Conservation (phyloP, 1,140 invertebrate species). For the Pseudoatta argentina region DNA sequence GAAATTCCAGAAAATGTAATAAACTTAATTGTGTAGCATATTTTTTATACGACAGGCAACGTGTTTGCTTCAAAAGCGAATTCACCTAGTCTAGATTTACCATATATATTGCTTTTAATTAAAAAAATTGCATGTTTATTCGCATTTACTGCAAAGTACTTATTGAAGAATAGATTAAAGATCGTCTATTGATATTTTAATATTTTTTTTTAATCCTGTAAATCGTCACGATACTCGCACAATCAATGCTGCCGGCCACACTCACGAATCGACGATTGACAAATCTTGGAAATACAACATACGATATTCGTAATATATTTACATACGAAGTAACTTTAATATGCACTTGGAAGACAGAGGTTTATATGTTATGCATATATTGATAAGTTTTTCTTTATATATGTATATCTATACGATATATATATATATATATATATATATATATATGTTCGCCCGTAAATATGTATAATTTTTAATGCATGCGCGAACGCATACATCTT, state of each 20-base stretch:
- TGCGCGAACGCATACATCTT: constrained; percentile 56
- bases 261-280: constrained; percentile 38
- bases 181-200: neutral
- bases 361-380: constrained; percentile 79
- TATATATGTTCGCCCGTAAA: neutral
- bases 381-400: constrained; percentile 60
- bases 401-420: constrained; percentile 68
- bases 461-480: constrained; percentile 57
- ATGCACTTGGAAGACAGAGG: constrained; percentile 85
- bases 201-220: constrained; percentile 5
- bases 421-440: too few species aligned
- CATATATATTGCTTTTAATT: neutral
- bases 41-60: neutral
- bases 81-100: neutral
- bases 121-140: neutral
- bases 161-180: neutral
- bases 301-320: constrained; percentile 76
- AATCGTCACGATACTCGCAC: constrained; percentile 51
- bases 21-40: neutral
- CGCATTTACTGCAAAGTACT: neutral
- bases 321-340: constrained; percentile 80
- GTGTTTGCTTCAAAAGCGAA: neutral
- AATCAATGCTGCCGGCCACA: constrained; percentile 16
- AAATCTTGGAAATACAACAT: constrained; percentile 66
- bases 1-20: neutral